Percentiles rank a stretch among this genome's conserved stretches.
phyloP scores from a whole-genome alignment of 2,888 invertebrate species.

The Sesamia inferens region DNA sequence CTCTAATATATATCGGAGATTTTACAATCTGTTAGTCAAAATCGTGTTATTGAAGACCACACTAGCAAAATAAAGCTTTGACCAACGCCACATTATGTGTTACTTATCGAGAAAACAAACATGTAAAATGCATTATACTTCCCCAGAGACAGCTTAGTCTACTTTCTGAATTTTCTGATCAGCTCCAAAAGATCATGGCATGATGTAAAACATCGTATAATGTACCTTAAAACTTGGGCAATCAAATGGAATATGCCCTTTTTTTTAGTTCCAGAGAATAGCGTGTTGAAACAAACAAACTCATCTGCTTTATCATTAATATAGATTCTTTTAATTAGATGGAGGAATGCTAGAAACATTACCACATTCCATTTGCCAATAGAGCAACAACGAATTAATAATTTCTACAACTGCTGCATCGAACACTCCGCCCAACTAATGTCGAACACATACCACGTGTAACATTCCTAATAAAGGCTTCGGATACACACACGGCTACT shows the following conservation, averaged over 20 bases:
- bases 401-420: slow-evolving; percentile 8
- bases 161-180: background rate
- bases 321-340: background rate
- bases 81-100: background rate
- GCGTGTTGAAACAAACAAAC: background rate
- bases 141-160: too few species aligned
- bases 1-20: background rate
- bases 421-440: slow-evolving; percentile 1
- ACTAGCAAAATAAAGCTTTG: background rate
- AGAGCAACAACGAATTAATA: slow-evolving; percentile 4
- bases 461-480: slow-evolving; percentile 62
- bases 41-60: background rate
- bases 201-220: too few species aligned
- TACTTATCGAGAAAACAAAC: too few species aligned
- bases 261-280: background rate
- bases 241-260: background rate
- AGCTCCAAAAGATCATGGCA: background rate
- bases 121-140: background rate
- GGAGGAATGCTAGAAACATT: slow-evolving; percentile 1
- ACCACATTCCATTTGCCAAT: background rate
- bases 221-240: background rate
- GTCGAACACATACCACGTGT: slow-evolving; percentile 53
- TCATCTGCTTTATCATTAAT: background rate
- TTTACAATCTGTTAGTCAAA: background rate
- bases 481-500: slow-evolving; percentile 29